Base-by-base conservation (phyloP, 2,113 vertebrate species). In the Sciurus niger region DNA sequence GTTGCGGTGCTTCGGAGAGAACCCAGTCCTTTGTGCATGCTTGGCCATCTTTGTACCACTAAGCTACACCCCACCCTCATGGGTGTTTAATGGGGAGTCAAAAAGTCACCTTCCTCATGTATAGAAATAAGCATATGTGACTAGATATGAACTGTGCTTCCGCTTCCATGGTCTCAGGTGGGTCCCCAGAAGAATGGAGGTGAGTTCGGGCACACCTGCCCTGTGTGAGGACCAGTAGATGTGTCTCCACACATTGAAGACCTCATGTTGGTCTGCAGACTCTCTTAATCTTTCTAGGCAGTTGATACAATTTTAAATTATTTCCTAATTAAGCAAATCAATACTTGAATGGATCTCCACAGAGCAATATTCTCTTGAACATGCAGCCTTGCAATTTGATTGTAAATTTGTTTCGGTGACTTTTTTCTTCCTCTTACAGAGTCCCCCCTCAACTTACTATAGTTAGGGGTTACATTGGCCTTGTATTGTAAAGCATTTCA, bases 351-450 rank as follows among this genome's bases (percentile, higher is more conserved):
- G 24, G 7, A 22, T 95, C 40, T 43, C 28, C n/a, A 73, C 63
- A 94, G 65, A 93, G 43, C 53, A 82, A 24, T 73, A n/a, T 93
- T 90, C 43, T 93, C 60, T 77, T 80, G 65, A 95, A 79, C 24
- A 51, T 51, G 6, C 17, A 14, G 22, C 40, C 74, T 89, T 93
- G 37, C 30, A 84, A 34, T 76, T 78, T 12, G 46, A 12, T 60
- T 68, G 0, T 55, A 73, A 73, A 94, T 53, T 78, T 65, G 68
- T 65, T 83, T 88, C 17, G 1, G 16, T 79, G 63, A 86, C 20
- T 34, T 90, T 84, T 92, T 55, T 8, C 8, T 82, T 92, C 11
- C 48, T 80, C 84, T 34, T 72, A 13, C 70, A 77, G 34, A 65
- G 32, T 68, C n/a, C 13, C 68, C 13, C 73, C 9, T 63, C 11